phyloP scores from a whole-genome alignment of 2,797 vertebrate species.

The Enteromius fasciolatus region DNA sequence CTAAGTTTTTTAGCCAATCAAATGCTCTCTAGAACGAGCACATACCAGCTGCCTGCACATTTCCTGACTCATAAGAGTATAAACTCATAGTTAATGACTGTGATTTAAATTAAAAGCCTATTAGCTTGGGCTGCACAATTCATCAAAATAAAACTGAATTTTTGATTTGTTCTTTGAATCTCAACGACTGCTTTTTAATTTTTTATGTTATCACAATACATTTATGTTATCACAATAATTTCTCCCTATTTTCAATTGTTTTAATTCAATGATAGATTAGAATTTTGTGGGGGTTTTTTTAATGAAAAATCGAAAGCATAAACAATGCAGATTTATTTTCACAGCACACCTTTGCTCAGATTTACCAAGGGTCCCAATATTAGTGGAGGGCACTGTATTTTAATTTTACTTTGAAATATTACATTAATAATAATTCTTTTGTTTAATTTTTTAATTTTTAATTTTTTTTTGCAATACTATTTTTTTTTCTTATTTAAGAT shows the following conservation, averaged over 20 bases:
- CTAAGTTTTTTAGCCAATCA: slow-evolving; percentile 7
- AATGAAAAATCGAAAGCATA: too few species aligned
- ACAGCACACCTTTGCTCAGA: too few species aligned
- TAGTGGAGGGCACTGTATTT: not conserved
- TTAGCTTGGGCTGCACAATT: slow-evolving; percentile 1
- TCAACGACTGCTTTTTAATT: not conserved
- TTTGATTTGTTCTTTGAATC: not conserved
- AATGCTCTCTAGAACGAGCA: not conserved
- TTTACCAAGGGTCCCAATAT: too few species aligned
- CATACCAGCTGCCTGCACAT: not conserved
- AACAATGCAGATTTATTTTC: too few species aligned
- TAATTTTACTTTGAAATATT: not conserved
- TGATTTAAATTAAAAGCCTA: not conserved
- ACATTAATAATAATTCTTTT: not conserved
- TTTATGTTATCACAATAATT: too few species aligned
- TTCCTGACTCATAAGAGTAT: not conserved
- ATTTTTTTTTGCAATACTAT: not conserved
- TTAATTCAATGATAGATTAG: too few species aligned
- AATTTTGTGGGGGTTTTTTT: too few species aligned
- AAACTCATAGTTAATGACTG: not conserved
- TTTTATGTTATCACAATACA: too few species aligned
- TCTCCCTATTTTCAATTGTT: too few species aligned
- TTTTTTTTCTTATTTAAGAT: not conserved
- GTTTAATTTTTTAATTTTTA: not conserved
- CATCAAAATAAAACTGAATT: not conserved